phyloP scores from a whole-genome alignment of 2,888 invertebrate species.

The Trilocha varians region DNA sequence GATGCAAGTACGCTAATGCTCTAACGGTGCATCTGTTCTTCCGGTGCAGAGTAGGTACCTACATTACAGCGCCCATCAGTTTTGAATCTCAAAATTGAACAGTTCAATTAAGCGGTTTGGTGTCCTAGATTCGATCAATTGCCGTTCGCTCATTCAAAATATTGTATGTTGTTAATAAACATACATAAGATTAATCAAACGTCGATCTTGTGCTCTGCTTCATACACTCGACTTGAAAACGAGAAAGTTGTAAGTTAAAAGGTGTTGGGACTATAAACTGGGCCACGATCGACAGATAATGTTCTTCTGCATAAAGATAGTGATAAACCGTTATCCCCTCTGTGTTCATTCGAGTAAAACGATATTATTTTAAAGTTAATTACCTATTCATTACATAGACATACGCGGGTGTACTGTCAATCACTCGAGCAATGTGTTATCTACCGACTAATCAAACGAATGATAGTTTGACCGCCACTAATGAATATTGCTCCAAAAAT shows the following conservation, averaged over 20 bases:
- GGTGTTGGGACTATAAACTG: slow-evolving; percentile 29
- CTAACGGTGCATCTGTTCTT: slow-evolving; percentile 49
- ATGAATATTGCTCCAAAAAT: no score
- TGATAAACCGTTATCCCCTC: slow-evolving; percentile 31
- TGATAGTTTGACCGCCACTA: no score
- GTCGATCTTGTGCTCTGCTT: slow-evolving; percentile 26
- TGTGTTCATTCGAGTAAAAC: slow-evolving; percentile 36
- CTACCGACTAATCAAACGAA: no score
- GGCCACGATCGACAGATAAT: slow-evolving; percentile 32
- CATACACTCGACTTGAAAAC: slow-evolving; percentile 22
- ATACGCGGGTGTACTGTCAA: slow-evolving; percentile 3
- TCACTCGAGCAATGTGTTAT: no score
- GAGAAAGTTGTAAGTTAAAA: slow-evolving; percentile 27
- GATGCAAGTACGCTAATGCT: slow-evolving; percentile 66
- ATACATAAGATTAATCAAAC: slow-evolving; percentile 32
- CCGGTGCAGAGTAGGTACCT: slow-evolving; percentile 33
- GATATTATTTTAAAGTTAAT: slow-evolving; percentile 35
- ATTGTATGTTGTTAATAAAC: slow-evolving; percentile 18
- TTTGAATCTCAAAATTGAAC: slow-evolving; percentile 36
- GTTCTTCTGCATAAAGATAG: slow-evolving; percentile 23
- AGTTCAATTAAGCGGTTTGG: slow-evolving; percentile 28
- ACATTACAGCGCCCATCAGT: slow-evolving; percentile 15
- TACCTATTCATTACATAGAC: slow-evolving; percentile 35
- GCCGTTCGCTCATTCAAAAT: slow-evolving; percentile 20
- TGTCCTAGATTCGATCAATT: slow-evolving; percentile 28